Evolutionary conservation across 2,888 invertebrate species (phyloP).

Genomic region (Philhelius pedissequus): DNA sequence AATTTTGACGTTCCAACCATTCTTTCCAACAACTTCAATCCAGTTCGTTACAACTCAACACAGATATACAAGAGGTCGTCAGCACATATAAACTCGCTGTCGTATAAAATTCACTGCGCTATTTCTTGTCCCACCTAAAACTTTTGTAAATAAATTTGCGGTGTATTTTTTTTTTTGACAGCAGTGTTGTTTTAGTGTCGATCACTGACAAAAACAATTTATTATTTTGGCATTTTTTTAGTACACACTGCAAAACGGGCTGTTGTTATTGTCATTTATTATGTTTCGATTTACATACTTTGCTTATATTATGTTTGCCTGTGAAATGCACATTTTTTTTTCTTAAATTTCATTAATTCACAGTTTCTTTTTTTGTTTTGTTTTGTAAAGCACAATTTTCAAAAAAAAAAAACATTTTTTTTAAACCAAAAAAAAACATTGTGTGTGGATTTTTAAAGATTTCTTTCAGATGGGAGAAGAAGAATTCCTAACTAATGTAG

Average conservation of each 20-base stretch:
- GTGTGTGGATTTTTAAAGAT: constrained; percentile 16
- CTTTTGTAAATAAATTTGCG: no score
- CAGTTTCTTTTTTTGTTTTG: background rate
- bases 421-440: background rate
- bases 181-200: no score
- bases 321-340: background rate
- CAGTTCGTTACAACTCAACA: no score
- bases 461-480: constrained; percentile 16
- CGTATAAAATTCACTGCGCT: no score
- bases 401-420: background rate
- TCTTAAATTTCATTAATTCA: background rate
- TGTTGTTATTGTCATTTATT: background rate
- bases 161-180: no score
- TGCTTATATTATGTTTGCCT: background rate
- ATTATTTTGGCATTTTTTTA: background rate
- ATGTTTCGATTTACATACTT: background rate
- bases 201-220: no score
- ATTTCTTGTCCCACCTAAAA: no score
- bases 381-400: background rate
- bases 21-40: no score
- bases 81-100: no score
- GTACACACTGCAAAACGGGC: background rate
- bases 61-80: no score
- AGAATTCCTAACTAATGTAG: constrained; percentile 23
- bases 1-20: no score